Base-by-base conservation (phyloP, 1,140 invertebrate genomes). In the Piezodorus guildinii region DNA sequence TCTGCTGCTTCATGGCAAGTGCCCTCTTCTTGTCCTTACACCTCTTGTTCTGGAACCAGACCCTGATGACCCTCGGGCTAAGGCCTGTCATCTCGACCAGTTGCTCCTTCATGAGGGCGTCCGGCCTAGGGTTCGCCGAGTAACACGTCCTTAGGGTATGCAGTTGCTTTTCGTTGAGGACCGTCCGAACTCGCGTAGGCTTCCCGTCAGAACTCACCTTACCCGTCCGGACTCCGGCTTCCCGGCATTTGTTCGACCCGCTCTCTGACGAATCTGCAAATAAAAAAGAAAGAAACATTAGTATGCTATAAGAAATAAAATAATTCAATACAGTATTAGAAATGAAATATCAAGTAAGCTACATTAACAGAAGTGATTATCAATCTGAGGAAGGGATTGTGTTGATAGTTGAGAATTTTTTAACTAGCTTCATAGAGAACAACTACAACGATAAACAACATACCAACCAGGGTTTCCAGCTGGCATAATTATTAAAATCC, bases 21-120 rank as follows among this genome's bases (percentile, higher is more conserved):
- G 90, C 94, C 72, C 92, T 88, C 79, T 99, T 99, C 78, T 99
- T 99, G 77, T 99, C 96, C 76, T 99, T 99, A 79, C 96, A 99
- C 34, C 96, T 78, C 75, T 99, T 99, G 78, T 99, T 99, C 77
- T 99, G 93, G 78, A 97, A 98, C 95, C 95, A 98, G 17, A 98
- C 95, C 71, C 95, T 81, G 71, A 98, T 98, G 63, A 99, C 95
- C 19, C 95, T 77, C 1, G 94, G 94, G 70, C 90, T 94, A 3
- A 99, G 82, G 0, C 91, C 86, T 0, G 96, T 99, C 94, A 98
- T 96, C 76, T 99, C 96, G 12, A 98, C 95, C 62, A 99, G 80
- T 74, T 98, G 94, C 74, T 99, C 96, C 78, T 99, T 99, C 94
- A 98, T 98, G 27, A 98, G 81, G 12, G 96, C 96, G 77, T 99